Base-by-base conservation (phyloP, 2,797 vertebrate species). In the Crocodylus rhombifer region DNA sequence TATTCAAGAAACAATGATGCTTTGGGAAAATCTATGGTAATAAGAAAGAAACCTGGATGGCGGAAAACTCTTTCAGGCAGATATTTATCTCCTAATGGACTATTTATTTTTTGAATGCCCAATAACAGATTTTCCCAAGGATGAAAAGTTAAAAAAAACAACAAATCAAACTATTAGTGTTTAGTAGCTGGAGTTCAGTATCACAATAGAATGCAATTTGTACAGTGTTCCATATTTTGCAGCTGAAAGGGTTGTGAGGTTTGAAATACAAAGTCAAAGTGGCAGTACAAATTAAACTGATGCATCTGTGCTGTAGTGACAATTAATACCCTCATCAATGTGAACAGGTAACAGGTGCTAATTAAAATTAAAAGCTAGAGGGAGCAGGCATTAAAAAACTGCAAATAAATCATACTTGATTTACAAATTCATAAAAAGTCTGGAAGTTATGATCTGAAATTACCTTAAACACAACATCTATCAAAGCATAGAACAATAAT, bases 321-420 rank as follows among this genome's bases (percentile, higher is more conserved):
- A 97, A 96, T 92, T 93, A 92, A 86, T 95, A 84, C 96, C 69
- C 87, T 96, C 97, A 96, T 97, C 86, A 81, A 73, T 92, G 91
- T 88, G 97, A 98, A 94, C 84, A 92, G 91, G 96, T 90, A 97
- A 95, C 97, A 96, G 97, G 95, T 94, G 94, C 97, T 98, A 98
- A 98, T 98, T 98, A 98, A 98, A 98, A 97, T 97, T 95, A 97
- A 95, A 97, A 97, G 95, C 97, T 97, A 97, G 96, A 96, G 94
- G 94, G 97, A 97, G 96, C 97, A 97, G 63, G 92, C 96, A 96
- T 96, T 97, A 97, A 97, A 84, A 95, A 95, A 93, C 93, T 11
- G 21, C 93, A 82, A 97, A 96, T 96, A 97, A 98, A 97, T 98
- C 96, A 89, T 88, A 93, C 90, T 97, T 97, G 97, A 98, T 97